These are phyloP conservation scores for Pogonomyrmex barbatus DNA, from an alignment of 1,140 invertebrate genomes.

Conservation along the genomic window DNA sequence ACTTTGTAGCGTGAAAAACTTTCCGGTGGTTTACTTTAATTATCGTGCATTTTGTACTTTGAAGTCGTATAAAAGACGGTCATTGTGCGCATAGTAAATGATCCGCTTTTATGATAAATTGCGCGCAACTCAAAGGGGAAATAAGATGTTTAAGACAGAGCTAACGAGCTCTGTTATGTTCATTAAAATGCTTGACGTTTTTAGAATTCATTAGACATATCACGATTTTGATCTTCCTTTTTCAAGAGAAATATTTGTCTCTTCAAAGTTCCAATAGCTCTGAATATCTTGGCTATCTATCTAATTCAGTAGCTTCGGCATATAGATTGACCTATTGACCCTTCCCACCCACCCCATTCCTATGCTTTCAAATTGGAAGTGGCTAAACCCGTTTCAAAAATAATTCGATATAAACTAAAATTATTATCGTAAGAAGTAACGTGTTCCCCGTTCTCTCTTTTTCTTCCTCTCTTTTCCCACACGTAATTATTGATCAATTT, in stretches of 20 bases:
- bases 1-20: slow-evolving; percentile 22
- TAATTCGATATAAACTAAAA: slow-evolving; percentile 9
- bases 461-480: not conserved
- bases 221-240: not conserved
- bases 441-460: not conserved
- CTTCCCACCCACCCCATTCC: slow-evolving; percentile 12
- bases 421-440: not conserved
- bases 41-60: slow-evolving; percentile 30
- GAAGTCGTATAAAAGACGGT: slow-evolving; percentile 35
- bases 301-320: slow-evolving; percentile 17
- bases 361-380: not conserved
- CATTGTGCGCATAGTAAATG: slow-evolving; percentile 4
- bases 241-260: not conserved
- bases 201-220: not conserved
- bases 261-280: not conserved
- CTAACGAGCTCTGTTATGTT: not conserved
- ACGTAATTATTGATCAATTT: not conserved
- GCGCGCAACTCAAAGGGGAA: slow-evolving; percentile 3
- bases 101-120: slow-evolving; percentile 25
- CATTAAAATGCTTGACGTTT: not conserved
- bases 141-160: not conserved
- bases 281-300: not conserved
- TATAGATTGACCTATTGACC: slow-evolving; percentile 48
- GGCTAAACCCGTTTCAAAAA: not conserved
- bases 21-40: slow-evolving; percentile 40